phyloP scores from a whole-genome alignment of 2,113 vertebrate species.

The Arothron firmamentum region DNA sequence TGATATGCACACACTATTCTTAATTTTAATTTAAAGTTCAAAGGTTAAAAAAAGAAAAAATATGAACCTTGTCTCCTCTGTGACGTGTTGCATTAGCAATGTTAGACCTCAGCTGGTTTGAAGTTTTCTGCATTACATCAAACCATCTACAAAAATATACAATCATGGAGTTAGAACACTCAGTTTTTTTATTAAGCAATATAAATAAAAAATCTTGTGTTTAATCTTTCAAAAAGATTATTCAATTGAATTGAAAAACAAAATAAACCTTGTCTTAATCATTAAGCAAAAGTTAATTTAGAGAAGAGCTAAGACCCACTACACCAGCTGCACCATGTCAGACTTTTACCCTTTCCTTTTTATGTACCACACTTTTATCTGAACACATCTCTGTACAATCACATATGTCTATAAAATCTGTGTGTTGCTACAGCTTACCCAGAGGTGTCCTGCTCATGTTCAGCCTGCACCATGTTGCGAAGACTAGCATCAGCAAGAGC shows the following conservation, averaged over 20 bases:
- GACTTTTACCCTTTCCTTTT: no score
- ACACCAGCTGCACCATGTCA: no score
- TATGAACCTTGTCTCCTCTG: constrained; percentile 88
- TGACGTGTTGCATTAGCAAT: constrained; percentile 85
- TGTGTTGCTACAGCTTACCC: constrained; percentile 71
- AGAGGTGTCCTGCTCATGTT: constrained; percentile 87
- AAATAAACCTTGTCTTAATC: no score
- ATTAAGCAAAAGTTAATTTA: no score
- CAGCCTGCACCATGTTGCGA: constrained; percentile 93
- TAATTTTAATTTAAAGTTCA: neutral
- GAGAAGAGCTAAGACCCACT: no score
- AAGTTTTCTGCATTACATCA: constrained; percentile 95
- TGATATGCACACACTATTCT: neutral
- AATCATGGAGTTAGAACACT: no score
- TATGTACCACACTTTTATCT: no score
- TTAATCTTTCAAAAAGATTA: no score
- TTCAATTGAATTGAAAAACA: no score
- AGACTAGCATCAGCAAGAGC: constrained; percentile 94
- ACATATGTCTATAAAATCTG: neutral
- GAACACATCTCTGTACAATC: no score
- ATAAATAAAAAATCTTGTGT: no score
- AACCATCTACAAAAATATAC: constrained; percentile 82
- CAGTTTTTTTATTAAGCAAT: no score
- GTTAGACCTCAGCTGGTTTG: constrained; percentile 85
- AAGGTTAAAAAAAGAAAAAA: neutral